Evolutionary conservation across 2,797 vertebrate genomes (phyloP).

Genomic region (Sebastes variabilis): DNA sequence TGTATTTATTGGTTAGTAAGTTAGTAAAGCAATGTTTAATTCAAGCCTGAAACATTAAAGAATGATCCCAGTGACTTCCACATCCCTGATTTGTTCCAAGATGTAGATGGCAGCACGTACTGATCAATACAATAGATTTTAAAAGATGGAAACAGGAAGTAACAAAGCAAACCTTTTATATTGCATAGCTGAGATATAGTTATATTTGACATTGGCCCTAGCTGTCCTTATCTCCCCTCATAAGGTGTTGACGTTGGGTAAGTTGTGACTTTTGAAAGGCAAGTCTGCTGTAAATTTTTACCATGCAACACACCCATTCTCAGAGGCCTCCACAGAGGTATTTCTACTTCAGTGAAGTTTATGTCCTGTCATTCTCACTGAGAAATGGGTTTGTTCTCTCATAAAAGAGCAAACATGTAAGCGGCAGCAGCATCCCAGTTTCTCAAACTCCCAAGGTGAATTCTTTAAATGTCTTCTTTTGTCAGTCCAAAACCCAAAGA

Average conservation of each 20-base stretch:
- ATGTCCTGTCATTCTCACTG: background rate
- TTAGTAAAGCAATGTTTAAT: too few species aligned
- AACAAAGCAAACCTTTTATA: background rate
- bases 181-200: background rate
- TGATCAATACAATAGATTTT: background rate
- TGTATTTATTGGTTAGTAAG: too few species aligned
- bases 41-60: too few species aligned
- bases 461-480: too few species aligned
- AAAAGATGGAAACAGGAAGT: background rate
- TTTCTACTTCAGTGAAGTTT: constrained; percentile 8
- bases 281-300: constrained; percentile 34
- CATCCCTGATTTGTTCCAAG: too few species aligned
- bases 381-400: background rate
- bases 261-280: constrained; percentile 21
- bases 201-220: background rate
- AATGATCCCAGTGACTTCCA: too few species aligned
- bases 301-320: constrained; percentile 7
- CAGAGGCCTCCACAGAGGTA: background rate
- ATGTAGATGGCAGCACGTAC: background rate
- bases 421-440: background rate
- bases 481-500: too few species aligned
- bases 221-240: constrained; percentile 17
- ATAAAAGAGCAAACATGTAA: constrained; percentile 1
- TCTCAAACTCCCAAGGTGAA: too few species aligned
- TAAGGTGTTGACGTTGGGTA: constrained; percentile 12